Base-by-base conservation (phyloP, 2,888 invertebrate species). In the Thereva unica region DNA sequence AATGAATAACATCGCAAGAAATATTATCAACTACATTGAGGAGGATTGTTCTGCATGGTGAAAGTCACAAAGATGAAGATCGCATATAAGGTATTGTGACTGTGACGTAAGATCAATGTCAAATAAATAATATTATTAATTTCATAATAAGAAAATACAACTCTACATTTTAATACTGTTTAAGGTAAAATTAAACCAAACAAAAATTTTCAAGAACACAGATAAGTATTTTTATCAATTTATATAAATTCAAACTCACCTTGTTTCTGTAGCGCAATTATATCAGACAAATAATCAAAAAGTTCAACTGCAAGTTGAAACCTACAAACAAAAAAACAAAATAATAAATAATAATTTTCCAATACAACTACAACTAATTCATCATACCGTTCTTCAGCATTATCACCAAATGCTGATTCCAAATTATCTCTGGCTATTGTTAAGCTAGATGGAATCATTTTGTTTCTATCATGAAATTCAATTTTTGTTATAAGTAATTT, bases 281-380 rank as follows among this genome's bases (percentile, higher is more conserved):
- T 92, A 74, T 94, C 94, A 78, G 99, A 98, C 87, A 99, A 89
- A 79, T 98, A 98, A 81, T 99, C 99, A 75, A 99, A 93, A 86
- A 99, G 90, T 82, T 99, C 98, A 40, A 98, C 95, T 64, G 95
- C 93, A 79, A 99, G 85, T 82, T 99, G 96, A 81, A 96, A 95
- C 79, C 92, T 92, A 8, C 84, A 84, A 71, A 70, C 57, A 71
- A 45, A 61, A 44, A 67, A 44, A 10, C 49, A 42, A 45, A 53
- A 12, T 23, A 5, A 47, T 37, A 44, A 63, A 47, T 12, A 2
- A 4, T 45, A 9, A 38, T 59, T 12, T 40, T 8, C 50, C 68
- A 47, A 38, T 54, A 40, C 49, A 38, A 52, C 37, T 64, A 59
- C 44, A 12, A 84, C 91, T 86, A 81, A 95, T 94, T 94, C 95